Conservation (phyloP, 2,113 vertebrate species). For the Pao palembangensis region DNA sequence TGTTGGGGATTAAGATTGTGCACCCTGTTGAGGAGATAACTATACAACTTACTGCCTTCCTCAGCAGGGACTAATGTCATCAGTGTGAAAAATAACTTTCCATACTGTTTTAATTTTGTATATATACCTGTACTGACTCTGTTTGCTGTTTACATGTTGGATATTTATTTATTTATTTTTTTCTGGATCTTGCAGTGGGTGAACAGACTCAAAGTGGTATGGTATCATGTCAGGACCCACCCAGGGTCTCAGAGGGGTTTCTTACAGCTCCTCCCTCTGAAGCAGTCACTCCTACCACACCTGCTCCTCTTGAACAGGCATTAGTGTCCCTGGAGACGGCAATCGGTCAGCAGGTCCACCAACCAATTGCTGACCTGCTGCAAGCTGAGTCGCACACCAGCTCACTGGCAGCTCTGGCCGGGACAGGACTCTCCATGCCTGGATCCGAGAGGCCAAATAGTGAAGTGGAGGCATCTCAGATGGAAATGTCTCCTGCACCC, state of each 20-base stretch:
- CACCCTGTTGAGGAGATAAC: conserved; percentile 88
- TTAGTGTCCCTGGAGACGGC: conserved; percentile 82
- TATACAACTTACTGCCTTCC: conserved; percentile 97
- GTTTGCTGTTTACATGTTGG: background rate
- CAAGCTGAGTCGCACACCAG: conserved; percentile 77
- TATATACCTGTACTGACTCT: background rate
- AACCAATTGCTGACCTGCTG: conserved; percentile 76
- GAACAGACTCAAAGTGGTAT: conserved; percentile 72
- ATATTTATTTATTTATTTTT: conserved; percentile 16
- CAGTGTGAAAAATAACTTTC: background rate
- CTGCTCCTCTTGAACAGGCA: conserved; percentile 77
- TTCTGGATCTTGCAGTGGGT: conserved; percentile 66
- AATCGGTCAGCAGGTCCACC: conserved; percentile 80
- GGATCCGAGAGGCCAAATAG: conserved; percentile 75
- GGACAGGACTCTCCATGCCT: conserved; percentile 76
- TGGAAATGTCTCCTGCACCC: conserved; percentile 91
- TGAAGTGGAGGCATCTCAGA: conserved; percentile 87
- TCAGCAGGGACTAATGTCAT: conserved; percentile 47
- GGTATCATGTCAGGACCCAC: conserved; percentile 74
- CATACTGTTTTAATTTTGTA: background rate
- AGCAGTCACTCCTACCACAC: conserved; percentile 82
- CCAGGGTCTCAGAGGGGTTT: conserved; percentile 82
- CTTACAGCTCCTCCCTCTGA: conserved; percentile 84
- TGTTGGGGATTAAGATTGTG: conserved; percentile 85
- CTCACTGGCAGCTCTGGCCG: conserved; percentile 75